Conservation (phyloP, 2,888 invertebrate species). For the Caenorhabditis uteleia region DNA sequence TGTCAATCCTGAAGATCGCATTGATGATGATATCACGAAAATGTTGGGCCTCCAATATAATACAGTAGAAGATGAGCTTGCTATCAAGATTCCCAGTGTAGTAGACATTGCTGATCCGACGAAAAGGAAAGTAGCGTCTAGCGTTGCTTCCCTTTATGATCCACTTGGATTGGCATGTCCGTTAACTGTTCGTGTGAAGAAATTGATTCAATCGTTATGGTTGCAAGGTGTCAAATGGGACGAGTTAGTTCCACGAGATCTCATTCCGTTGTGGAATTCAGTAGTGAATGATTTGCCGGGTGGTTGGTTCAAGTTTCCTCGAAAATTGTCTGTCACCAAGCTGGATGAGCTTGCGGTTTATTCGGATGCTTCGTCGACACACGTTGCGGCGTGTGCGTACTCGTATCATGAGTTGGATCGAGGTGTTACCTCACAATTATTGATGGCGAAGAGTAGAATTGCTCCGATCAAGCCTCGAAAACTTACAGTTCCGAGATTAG, state of each 20-base stretch:
- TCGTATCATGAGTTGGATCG: not conserved
- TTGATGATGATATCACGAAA: not conserved
- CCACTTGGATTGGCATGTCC: not conserved
- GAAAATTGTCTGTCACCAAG: not conserved
- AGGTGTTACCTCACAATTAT: not conserved
- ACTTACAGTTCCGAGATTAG: constrained; percentile 10
- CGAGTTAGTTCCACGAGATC: not conserved
- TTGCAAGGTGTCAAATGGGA: not conserved
- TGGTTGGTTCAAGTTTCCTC: not conserved
- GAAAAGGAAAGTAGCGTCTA: not conserved
- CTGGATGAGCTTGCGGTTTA: not conserved
- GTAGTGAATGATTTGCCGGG: too few species aligned
- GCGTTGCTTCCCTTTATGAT: constrained; percentile 1
- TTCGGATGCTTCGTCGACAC: constrained; percentile 8
- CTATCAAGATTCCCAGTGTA: not conserved
- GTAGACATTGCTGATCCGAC: not conserved
- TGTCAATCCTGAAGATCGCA: not conserved
- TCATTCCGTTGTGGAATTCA: not conserved
- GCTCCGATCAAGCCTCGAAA: not conserved
- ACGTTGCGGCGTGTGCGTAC: constrained; percentile 11
- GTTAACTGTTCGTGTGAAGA: constrained; percentile 1
- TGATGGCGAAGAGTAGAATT: constrained; percentile 11
- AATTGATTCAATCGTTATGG: not conserved
- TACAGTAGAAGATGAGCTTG: not conserved
- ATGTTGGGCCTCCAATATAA: constrained; percentile 3